phyloP scores from a whole-genome alignment of 2,888 invertebrate genomes.

The Aquatica leii region DNA sequence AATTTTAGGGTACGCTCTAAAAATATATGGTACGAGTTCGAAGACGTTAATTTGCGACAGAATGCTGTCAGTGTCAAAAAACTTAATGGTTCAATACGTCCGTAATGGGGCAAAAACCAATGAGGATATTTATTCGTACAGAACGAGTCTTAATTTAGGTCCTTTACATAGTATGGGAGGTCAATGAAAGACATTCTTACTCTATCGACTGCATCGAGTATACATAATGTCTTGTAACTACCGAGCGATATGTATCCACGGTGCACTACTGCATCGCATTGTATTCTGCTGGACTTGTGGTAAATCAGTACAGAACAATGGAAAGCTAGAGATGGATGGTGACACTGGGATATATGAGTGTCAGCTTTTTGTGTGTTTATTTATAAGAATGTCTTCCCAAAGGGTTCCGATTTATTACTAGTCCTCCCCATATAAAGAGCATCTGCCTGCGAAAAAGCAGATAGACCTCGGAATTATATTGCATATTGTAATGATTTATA shows the following conservation, averaged over 20 bases:
- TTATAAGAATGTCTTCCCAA: constrained; percentile 44
- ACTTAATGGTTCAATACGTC: too few relatives aligned
- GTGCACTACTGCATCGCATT: constrained; percentile 56
- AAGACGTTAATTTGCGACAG: too few relatives aligned
- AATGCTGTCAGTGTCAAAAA: too few relatives aligned
- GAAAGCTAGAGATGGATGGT: constrained; percentile 50
- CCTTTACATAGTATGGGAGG: constrained; percentile 26
- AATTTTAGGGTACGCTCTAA: too few relatives aligned
- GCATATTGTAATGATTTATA: constrained; percentile 64
- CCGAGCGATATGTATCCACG: constrained; percentile 47
- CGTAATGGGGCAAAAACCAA: too few relatives aligned
- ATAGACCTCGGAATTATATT: constrained; percentile 63
- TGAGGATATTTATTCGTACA: too few relatives aligned
- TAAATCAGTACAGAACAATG: constrained; percentile 58
- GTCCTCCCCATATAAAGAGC: constrained; percentile 54
- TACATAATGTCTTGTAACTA: constrained; percentile 47
- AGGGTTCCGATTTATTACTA: constrained; percentile 50
- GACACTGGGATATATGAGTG: constrained; percentile 52
- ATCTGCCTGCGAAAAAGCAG: constrained; percentile 62
- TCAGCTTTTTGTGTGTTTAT: constrained; percentile 48
- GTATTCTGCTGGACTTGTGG: constrained; percentile 53
- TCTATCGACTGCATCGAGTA: constrained; percentile 44
- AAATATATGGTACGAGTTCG: too few relatives aligned
- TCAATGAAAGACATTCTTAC: constrained; percentile 42
- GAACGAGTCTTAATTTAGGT: too few relatives aligned